Conservation (phyloP, 1,140 invertebrate species). For the Hetaerina americana region DNA sequence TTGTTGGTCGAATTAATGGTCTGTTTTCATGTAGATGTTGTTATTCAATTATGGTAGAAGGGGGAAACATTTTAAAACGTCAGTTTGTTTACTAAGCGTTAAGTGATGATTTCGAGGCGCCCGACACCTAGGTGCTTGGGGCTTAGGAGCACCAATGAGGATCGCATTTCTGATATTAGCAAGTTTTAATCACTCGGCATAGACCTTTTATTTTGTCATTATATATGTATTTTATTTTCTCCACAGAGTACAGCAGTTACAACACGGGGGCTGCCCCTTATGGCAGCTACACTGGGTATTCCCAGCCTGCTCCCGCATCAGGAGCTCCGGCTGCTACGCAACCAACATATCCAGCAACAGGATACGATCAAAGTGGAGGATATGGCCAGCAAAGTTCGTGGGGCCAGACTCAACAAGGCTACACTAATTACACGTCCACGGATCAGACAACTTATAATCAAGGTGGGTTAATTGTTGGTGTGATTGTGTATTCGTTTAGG, state of each 20-base stretch:
- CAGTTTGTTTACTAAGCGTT: not conserved
- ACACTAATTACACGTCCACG: conserved; percentile 2
- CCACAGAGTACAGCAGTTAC: conserved; percentile 5
- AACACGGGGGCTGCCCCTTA: conserved; percentile 5
- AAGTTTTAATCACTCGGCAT: too few species aligned
- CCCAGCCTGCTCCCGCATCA: conserved; percentile 1
- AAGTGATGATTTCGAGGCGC: too few species aligned
- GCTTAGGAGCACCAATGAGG: too few species aligned
- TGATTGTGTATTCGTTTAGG: too few species aligned
- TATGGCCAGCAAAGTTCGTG: conserved; percentile 3
- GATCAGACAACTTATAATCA: conserved; percentile 4
- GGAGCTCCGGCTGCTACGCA: not conserved
- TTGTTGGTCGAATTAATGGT: not conserved
- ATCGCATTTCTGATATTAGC: too few species aligned
- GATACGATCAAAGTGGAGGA: conserved; percentile 3
- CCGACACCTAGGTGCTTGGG: too few species aligned
- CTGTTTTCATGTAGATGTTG: too few species aligned
- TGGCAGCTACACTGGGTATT: conserved; percentile 4
- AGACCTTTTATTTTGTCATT: not conserved
- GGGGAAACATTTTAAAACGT: not conserved
- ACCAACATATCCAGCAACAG: conserved; percentile 3
- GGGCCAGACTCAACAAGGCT: conserved; percentile 3
- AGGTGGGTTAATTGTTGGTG: conserved; percentile 2
- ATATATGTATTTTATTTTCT: not conserved
- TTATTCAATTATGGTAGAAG: too few species aligned